Evolutionary conservation across 2,888 invertebrate species (phyloP).

Genomic region (Tridacna gigas): DNA sequence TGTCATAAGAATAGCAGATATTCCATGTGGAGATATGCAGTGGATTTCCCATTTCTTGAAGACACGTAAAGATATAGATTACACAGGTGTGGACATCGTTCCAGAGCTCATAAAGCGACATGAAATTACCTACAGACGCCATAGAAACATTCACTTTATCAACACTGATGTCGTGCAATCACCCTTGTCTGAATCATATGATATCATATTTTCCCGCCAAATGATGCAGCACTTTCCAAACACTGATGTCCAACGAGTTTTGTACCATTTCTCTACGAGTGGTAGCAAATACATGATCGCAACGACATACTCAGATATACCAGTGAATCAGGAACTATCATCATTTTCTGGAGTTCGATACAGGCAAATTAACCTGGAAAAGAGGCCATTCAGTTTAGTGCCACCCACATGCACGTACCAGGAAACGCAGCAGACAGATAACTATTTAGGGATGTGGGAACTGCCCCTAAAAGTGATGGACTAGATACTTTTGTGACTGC

Average conservation of each 20-base stretch:
- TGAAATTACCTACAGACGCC: slow-evolving; percentile 5
- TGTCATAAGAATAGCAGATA: slow-evolving; percentile 27
- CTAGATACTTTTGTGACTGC: background rate
- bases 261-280: slow-evolving; percentile 36
- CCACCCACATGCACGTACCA: slow-evolving; percentile 22
- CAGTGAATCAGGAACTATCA: slow-evolving; percentile 7
- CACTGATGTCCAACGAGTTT: slow-evolving; percentile 14
- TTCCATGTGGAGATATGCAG: slow-evolving; percentile 42
- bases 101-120: slow-evolving; percentile 30
- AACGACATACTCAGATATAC: slow-evolving; percentile 24
- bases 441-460: slow-evolving; percentile 29
- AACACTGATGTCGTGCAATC: slow-evolving; percentile 18
- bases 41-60: slow-evolving; percentile 35
- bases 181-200: background rate
- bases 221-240: slow-evolving; percentile 40
- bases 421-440: slow-evolving; percentile 12
- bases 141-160: slow-evolving; percentile 18
- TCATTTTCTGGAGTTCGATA: slow-evolving; percentile 2
- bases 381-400: slow-evolving; percentile 11
- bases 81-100: slow-evolving; percentile 35
- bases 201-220: slow-evolving; percentile 29
- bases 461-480: slow-evolving; percentile 16
- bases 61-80: slow-evolving; percentile 29
- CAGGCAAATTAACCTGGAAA: slow-evolving; percentile 26
- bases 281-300: slow-evolving; percentile 29